phyloP scores from a whole-genome alignment of 2,888 invertebrate species.

The Pseudococcus jackbeardsleyi region DNA sequence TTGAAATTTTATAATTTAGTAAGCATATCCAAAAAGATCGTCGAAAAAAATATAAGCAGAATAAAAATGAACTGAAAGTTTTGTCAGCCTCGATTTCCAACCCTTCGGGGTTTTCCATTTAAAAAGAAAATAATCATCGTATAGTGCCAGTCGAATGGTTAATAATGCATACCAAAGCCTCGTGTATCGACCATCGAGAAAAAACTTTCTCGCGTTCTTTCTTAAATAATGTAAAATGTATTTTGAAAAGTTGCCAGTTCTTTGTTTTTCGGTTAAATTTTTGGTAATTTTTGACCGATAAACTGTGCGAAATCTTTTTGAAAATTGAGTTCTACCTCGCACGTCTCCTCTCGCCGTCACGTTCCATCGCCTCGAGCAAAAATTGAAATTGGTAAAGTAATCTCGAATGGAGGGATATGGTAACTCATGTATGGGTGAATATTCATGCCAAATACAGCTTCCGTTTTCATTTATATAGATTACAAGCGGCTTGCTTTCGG shows the following conservation, averaged over 20 bases:
- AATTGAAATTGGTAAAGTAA: neutral
- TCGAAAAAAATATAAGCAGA: too few relatives aligned
- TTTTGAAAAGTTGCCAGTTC: conserved; percentile 39
- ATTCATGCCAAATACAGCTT: conserved; percentile 16
- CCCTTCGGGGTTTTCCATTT: neutral
- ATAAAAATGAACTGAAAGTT: too few relatives aligned
- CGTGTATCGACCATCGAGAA: neutral
- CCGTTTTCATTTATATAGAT: neutral
- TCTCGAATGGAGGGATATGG: neutral
- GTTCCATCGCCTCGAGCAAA: neutral
- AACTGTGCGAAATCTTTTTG: neutral
- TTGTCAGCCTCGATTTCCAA: neutral
- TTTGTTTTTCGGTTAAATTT: neutral
- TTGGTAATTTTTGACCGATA: neutral
- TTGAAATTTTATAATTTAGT: too few relatives aligned
- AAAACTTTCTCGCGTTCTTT: neutral
- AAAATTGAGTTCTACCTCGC: neutral
- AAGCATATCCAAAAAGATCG: too few relatives aligned
- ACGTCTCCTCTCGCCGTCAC: neutral
- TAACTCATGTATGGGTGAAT: neutral
- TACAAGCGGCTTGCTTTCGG: neutral
- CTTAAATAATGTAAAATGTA: neutral
- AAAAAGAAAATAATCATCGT: neutral
- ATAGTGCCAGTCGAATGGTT: neutral
- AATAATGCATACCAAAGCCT: neutral